phyloP scores from a whole-genome alignment of 2,113 vertebrate species.

The Semicossyphus pulcher region DNA sequence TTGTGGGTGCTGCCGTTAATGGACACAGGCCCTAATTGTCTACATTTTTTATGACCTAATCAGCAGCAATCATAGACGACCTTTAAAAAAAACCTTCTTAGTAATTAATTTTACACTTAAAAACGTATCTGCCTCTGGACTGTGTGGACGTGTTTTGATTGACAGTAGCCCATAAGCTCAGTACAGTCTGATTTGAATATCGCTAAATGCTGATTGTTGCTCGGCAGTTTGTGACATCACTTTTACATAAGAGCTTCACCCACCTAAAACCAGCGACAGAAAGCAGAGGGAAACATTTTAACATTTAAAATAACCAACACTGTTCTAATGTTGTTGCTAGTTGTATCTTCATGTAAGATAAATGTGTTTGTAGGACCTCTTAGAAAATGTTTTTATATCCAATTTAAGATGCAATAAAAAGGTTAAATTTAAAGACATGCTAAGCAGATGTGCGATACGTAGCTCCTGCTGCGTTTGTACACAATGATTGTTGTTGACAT shows the following conservation, averaged over 20 bases:
- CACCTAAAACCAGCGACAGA: neutral
- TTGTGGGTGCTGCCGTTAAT: too few species aligned
- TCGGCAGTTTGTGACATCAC: neutral
- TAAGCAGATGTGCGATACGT: neutral
- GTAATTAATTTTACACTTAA: too few species aligned
- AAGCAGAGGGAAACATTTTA: neutral
- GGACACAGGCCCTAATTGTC: too few species aligned
- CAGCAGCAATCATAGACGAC: too few species aligned
- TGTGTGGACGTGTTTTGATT: too few species aligned
- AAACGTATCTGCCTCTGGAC: too few species aligned
- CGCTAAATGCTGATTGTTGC: neutral
- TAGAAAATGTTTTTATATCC: neutral
- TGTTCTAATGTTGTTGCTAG: neutral
- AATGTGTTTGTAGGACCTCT: neutral
- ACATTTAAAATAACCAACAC: neutral
- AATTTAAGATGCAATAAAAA: neutral
- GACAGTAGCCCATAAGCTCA: neutral
- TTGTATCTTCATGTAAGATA: neutral
- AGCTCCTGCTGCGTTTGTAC: neutral
- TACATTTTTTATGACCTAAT: too few species aligned
- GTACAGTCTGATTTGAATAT: neutral
- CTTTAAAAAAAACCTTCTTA: too few species aligned
- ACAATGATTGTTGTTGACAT: neutral
- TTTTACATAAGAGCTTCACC: neutral
- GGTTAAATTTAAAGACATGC: neutral